Base-by-base conservation (phyloP, 2,888 invertebrate species). In the Apoda limacodes region DNA sequence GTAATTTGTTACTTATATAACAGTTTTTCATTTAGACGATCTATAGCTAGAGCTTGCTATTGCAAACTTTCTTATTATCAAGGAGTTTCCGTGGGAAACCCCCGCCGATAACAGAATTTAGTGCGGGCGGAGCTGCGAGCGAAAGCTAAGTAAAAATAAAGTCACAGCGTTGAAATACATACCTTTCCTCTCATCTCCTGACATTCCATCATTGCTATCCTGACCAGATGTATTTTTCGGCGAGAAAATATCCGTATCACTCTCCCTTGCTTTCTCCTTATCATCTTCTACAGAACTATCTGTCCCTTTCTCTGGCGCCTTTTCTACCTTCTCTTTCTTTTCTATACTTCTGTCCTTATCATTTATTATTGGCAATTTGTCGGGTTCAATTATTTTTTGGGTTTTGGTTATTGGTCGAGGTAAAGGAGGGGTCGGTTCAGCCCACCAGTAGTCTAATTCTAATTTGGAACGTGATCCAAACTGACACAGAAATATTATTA, bases 391-490 rank as follows among this genome's bases (percentile, higher is more conserved):
- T 55, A 26, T 25, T 27, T 12, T 24, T 32, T 37, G 44, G 20
- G 42, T 35, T 5, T 46, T 50, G 27, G 44, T 40, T 19, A 37
- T 44, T 0, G 56, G 56, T 17, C 50, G 55, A 0, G 70, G 65
- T 2, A 80, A 44, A 0, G 81, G 80, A 0, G 70, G 60, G 0
- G 71, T 64, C 0, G 80, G 61, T 30, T 85, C 85, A 25, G 86
- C 85, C 91, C 91, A 93, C 83, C 88, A 89, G 62, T 93, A 93
- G 60, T 93, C 90, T 13, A 93, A 62, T 34, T 87, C 83, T 15
- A 93, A 64, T 62, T 87, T 89, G 0, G 90, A 88, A 37, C 92
- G 88, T 33, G 82, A 78, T 9, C 90, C 90, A 61, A 88, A 88
- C 88, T 88, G 55, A 21, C 71, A 65, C 28, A 34, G 32, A 10